A percentile compares a stretch with the other conserved stretches of the same genome.
Conservation (phyloP, 2,797 vertebrate genomes). For the Naso thynnoides region DNA sequence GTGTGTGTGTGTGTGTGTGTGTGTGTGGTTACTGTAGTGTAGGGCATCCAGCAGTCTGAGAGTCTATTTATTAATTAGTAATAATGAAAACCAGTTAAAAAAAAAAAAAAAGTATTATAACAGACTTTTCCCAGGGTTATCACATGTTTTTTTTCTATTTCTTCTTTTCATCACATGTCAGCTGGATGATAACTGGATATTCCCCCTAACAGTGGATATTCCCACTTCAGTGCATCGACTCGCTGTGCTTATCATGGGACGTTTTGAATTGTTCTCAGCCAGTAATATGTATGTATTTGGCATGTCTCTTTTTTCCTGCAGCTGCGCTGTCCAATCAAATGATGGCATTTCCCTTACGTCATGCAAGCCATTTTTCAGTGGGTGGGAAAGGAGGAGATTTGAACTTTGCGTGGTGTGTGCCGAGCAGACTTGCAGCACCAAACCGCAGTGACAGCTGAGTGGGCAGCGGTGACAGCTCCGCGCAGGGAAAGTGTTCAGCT, state of each 20-base stretch:
- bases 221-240: background rate
- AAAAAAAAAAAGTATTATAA: too few species aligned
- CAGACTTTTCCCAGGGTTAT: background rate
- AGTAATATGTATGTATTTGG: too few species aligned
- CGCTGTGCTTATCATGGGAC: background rate
- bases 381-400: slow-evolving; percentile 61
- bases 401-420: slow-evolving; percentile 56
- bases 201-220: background rate
- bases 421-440: slow-evolving; percentile 7
- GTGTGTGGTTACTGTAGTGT: background rate
- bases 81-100: background rate
- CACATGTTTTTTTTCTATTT: background rate
- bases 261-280: background rate
- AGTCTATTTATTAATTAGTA: background rate
- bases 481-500: slow-evolving; percentile 20
- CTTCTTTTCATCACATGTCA: background rate
- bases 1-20: too few species aligned
- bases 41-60: background rate
- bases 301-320: background rate
- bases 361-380: slow-evolving; percentile 15
- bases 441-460: slow-evolving; percentile 6
- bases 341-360: slow-evolving; percentile 30
- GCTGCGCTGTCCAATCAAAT: slow-evolving; percentile 60
- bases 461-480: background rate
- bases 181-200: background rate